Conservation (phyloP, 1,140 invertebrate genomes). For the Diprion similis region DNA sequence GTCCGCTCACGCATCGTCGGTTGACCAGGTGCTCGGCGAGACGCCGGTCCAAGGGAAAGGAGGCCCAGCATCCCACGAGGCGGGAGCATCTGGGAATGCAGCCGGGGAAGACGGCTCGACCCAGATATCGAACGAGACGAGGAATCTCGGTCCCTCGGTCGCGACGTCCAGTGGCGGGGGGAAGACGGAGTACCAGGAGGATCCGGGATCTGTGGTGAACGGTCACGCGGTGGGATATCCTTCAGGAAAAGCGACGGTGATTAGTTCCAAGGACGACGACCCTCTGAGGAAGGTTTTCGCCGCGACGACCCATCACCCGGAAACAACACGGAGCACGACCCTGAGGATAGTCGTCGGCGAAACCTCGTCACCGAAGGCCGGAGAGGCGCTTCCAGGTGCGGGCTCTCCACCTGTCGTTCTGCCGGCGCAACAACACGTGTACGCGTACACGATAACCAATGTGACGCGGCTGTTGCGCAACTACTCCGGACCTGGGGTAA, state of each 20-base stretch:
- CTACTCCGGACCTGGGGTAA: constrained; percentile 56
- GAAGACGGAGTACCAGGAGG: background rate
- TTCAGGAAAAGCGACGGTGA: background rate
- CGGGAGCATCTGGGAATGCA: constrained; percentile 27
- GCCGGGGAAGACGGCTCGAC: constrained; percentile 9
- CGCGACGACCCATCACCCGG: background rate
- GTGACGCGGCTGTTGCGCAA: constrained; percentile 58
- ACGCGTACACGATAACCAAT: constrained; percentile 59
- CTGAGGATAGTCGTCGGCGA: constrained; percentile 27
- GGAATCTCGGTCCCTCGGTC: background rate
- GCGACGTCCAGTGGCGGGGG: background rate
- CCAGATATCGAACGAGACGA: background rate
- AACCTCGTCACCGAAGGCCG: constrained; percentile 2
- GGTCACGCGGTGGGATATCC: background rate
- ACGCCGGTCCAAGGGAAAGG: constrained; percentile 24
- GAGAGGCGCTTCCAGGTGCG: background rate
- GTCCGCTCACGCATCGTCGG: constrained; percentile 33
- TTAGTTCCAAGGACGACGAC: constrained; percentile 23
- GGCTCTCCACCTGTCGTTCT: constrained; percentile 35
- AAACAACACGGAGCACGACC: constrained; percentile 17
- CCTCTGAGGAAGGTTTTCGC: background rate
- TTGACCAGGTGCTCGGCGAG: constrained; percentile 23
- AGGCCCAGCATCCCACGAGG: constrained; percentile 30
- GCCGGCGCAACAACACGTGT: constrained; percentile 50
- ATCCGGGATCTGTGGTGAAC: background rate